Evolutionary conservation across 2,113 vertebrate species (phyloP).

Genomic region (Ellobius talpinus): DNA sequence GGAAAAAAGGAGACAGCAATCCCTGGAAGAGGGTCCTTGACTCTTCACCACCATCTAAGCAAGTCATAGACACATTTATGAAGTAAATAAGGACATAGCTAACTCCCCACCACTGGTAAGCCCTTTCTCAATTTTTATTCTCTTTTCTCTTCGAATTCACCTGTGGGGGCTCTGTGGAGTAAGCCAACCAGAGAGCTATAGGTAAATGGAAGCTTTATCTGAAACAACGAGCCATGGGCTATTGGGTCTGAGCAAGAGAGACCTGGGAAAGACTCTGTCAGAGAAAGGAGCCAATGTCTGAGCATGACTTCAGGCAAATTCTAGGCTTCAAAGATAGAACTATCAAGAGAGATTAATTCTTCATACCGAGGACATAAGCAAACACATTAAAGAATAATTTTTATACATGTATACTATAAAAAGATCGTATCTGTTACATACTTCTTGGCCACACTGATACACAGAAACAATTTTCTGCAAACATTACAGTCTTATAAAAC

Average conservation of each 20-base stretch:
- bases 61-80: neutral
- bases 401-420: neutral
- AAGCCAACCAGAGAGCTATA: neutral
- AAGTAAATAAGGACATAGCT: neutral
- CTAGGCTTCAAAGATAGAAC: neutral
- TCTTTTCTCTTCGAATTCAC: neutral
- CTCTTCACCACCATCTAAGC: neutral
- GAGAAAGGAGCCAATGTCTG: neutral
- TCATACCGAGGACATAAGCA: no score
- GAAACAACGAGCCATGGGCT: neutral
- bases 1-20: neutral
- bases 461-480: constrained; percentile 29
- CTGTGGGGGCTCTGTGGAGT: neutral
- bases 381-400: neutral
- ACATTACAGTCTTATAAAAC: neutral
- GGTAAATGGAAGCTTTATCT: neutral
- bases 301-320: neutral
- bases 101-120: no score
- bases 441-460: neutral
- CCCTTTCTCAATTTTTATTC: neutral
- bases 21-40: neutral
- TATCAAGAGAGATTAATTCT: neutral
- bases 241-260: neutral
- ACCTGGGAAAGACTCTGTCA: neutral
- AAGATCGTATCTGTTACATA: neutral